Percentiles rank a stretch among this genome's conserved stretches.
These are phyloP conservation scores for Condylura cristata DNA, from an alignment of 2,113 vertebrate species.

Conservation along the genomic window DNA sequence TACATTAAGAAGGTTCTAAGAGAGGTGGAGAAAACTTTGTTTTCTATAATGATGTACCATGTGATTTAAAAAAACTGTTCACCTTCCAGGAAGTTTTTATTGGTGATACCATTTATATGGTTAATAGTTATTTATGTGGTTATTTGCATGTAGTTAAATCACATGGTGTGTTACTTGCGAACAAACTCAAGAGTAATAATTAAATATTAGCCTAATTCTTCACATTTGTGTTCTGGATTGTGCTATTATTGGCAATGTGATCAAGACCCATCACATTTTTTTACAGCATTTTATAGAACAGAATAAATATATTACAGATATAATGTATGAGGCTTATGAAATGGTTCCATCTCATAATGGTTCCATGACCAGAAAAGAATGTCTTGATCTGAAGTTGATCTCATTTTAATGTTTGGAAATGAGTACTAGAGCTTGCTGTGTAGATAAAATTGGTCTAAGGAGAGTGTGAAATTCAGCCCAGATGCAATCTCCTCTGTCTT, in stretches of 20 bases:
- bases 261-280: neutral
- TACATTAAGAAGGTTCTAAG: neutral
- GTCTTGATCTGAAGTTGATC: neutral
- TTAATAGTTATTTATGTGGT: neutral
- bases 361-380: neutral
- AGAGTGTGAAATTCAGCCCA: neutral
- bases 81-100: neutral
- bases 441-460: neutral
- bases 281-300: conserved; percentile 31
- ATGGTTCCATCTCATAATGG: neutral
- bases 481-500: neutral
- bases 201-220: neutral
- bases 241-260: neutral
- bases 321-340: neutral
- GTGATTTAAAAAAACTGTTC: neutral
- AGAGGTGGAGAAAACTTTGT: neutral
- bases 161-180: neutral
- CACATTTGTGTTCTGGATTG: neutral
- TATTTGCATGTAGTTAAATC: neutral
- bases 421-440: neutral
- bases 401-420: neutral
- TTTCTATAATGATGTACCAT: neutral
- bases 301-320: neutral
- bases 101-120: neutral
- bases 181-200: neutral